Conservation (phyloP, 2,888 invertebrate genomes). For the Euzophera pinguis region DNA sequence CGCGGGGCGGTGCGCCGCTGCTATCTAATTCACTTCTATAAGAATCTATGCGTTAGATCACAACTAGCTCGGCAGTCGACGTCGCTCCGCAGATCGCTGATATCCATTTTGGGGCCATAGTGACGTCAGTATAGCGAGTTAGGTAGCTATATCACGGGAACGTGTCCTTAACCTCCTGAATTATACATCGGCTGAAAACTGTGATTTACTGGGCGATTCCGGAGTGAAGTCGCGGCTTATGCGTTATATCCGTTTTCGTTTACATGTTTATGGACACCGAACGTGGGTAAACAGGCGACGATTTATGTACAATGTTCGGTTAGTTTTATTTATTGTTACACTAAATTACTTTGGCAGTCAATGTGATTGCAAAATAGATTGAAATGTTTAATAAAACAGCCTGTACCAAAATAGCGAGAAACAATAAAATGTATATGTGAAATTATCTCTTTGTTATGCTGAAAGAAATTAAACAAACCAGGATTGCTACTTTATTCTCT, state of each 20-base stretch:
- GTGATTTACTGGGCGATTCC: conserved; percentile 66
- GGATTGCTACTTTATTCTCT: too few species aligned
- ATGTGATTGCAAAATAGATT: not conserved
- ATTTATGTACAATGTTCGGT: conserved; percentile 1
- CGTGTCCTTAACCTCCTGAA: conserved; percentile 58
- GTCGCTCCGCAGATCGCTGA: too few species aligned
- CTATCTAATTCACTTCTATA: too few species aligned
- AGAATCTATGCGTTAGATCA: too few species aligned
- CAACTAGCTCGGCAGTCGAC: too few species aligned
- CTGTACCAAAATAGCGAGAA: too few species aligned
- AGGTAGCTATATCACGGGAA: not conserved
- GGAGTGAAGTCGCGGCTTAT: conserved; percentile 47
- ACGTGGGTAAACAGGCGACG: conserved; percentile 21
- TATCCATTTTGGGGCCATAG: too few species aligned
- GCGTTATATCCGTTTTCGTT: conserved; percentile 53
- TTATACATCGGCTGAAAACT: conserved; percentile 67
- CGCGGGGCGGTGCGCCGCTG: too few species aligned
- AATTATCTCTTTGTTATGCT: too few species aligned
- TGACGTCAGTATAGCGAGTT: not conserved
- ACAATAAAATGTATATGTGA: too few species aligned
- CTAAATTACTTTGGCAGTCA: not conserved
- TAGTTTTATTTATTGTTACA: conserved; percentile 5
- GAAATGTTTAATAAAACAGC: not conserved
- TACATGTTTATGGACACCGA: conserved; percentile 40
- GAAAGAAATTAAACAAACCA: too few species aligned